Evolutionary conservation across 2,113 vertebrate species (phyloP).

Genomic region (Tyrannus savana): DNA sequence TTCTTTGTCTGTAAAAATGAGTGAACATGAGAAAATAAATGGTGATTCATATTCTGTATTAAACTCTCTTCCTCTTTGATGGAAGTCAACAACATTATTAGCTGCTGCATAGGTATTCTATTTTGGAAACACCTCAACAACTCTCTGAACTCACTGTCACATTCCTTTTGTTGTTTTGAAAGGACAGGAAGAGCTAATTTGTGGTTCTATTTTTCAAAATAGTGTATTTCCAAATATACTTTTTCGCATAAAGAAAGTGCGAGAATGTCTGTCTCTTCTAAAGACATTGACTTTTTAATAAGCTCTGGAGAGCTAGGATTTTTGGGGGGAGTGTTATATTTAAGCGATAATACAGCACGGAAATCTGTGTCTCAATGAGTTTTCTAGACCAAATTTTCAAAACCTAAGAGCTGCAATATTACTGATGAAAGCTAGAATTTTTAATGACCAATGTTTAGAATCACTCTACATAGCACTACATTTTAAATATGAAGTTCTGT

Average conservation of each 20-base stretch:
- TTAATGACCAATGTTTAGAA: background rate
- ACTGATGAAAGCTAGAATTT: background rate
- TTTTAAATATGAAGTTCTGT: background rate
- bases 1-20: background rate
- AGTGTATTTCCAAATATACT: background rate
- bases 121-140: background rate
- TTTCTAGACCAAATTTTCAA: background rate
- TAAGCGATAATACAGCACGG: background rate
- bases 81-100: background rate
- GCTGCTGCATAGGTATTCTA: background rate
- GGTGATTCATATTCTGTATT: background rate
- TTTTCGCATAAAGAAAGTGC: background rate
- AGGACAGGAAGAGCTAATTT: background rate
- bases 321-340: fast-evolving
- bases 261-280: background rate
- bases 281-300: background rate
- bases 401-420: background rate
- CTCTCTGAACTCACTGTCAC: background rate
- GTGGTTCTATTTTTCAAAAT: background rate
- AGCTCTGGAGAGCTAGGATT: background rate
- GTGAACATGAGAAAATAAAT: background rate
- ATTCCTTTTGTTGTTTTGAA: background rate
- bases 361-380: background rate
- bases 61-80: background rate
- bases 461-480: background rate